A percentile compares a stretch with the other conserved stretches of the same genome.
phyloP scores from a whole-genome alignment of 1,140 invertebrate species.

The Homalodisca vitripennis region DNA sequence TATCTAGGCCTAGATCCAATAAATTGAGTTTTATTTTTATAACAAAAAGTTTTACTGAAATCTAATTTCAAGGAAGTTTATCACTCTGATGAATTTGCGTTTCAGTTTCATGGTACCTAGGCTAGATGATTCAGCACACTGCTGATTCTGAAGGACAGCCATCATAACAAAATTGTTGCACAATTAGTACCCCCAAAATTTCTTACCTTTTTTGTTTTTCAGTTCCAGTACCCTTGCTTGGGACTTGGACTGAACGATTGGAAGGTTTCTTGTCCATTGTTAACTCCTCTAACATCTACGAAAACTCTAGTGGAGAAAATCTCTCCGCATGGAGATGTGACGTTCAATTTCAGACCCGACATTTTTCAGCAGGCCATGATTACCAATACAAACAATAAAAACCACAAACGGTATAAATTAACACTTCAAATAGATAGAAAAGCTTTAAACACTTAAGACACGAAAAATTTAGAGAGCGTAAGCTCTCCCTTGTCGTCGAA shows the following conservation, averaged over 20 bases:
- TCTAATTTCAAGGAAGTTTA: no score
- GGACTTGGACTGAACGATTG: slow-evolving; percentile 59
- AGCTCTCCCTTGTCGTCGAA: slow-evolving; percentile 61
- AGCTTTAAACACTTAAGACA: slow-evolving; percentile 36
- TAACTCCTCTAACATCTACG: slow-evolving; percentile 51
- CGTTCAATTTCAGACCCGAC: slow-evolving; percentile 64
- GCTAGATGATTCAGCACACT: no score
- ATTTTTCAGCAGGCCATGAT: slow-evolving; percentile 80
- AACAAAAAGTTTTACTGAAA: no score
- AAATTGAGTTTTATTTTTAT: no score
- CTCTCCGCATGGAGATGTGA: slow-evolving; percentile 70
- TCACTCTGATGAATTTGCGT: no score
- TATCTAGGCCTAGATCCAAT: no score
- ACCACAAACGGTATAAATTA: slow-evolving; percentile 37
- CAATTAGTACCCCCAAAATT: no score
- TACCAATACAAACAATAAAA: slow-evolving; percentile 55
- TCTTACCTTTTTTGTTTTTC: slow-evolving; percentile 72
- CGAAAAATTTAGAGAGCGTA: slow-evolving; percentile 51
- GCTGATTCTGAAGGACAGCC: no score
- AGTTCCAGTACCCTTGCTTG: slow-evolving; percentile 59
- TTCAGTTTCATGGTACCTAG: no score
- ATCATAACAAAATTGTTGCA: no score
- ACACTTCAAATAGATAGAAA: slow-evolving; percentile 42
- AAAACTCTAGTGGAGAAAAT: slow-evolving; percentile 50
- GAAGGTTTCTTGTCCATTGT: slow-evolving; percentile 70